Conservation (phyloP, 2,888 invertebrate genomes). For the Trichogramma dendrolimi region DNA sequence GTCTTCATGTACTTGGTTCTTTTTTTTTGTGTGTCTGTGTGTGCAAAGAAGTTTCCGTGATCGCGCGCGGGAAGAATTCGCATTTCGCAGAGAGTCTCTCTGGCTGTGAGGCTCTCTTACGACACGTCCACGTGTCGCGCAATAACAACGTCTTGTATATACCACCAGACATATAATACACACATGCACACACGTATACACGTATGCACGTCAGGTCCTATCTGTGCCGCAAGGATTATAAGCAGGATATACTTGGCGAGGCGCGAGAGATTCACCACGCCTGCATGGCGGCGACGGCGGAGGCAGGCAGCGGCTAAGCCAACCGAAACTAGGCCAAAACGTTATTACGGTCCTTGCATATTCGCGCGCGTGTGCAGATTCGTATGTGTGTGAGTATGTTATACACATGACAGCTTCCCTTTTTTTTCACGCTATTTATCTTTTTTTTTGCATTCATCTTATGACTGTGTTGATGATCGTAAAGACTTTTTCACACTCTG, state of each 20-base stretch:
- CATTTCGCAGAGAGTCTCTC: background rate
- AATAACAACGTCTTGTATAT: constrained; percentile 1
- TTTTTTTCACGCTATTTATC: no score
- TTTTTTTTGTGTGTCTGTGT: background rate
- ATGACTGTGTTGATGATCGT: no score
- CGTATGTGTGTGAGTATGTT: background rate
- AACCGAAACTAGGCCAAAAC: constrained; percentile 28
- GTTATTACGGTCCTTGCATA: constrained; percentile 17
- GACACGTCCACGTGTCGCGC: constrained; percentile 24
- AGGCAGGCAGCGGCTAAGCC: constrained; percentile 20
- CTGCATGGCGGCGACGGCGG: constrained; percentile 14
- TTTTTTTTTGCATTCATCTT: no score
- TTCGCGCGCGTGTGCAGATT: background rate
- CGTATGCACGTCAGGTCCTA: no score
- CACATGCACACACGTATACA: no score
- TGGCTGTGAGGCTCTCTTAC: constrained; percentile 13
- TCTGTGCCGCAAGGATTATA: background rate
- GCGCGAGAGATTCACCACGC: constrained; percentile 23
- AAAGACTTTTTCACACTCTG: no score
- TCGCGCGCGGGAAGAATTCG: constrained; percentile 7
- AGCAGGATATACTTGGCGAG: background rate
- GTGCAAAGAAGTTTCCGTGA: constrained; percentile 11
- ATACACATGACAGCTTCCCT: no score
- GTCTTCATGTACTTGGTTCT: background rate
- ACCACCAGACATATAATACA: background rate